Base-by-base conservation (phyloP, 2,888 invertebrate genomes). In the Caenorhabditis panamensis region DNA sequence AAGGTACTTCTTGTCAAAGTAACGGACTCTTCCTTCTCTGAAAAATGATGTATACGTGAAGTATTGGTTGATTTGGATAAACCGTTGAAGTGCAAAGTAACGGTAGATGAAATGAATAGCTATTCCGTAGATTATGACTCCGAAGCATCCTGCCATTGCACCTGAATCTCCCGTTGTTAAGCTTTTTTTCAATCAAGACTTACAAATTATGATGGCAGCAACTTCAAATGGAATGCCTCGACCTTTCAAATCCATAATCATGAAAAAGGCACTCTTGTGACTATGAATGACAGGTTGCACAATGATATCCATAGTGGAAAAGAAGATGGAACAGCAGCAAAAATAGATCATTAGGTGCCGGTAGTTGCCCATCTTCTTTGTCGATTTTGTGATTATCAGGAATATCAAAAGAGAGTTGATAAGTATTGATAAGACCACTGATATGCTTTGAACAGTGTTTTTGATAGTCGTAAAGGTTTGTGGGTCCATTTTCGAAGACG, bases 331-430 rank as follows among this genome's bases (percentile, higher is more conserved):
- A 18, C 67, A 79, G 31, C 36, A 59, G 8, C 67, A 79, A 31
- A 79, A 79, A 18, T 26, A 79, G 8, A 79, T 44, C 79, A 79
- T 79, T 18, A 79, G 31, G 47, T 79, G 64, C 2, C 72, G 66
- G 44, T 79, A 79, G 24, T 61, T 69, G 6, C 79, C 79, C 72
- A 79, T 72, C 58, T 79, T 79, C 56, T 79, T 79, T 2, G 72
- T 37, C 11, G 79, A 79, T 54, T 72, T 79, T 13, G 66, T 79
- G 6, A 79, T 44, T 2, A 79, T 72, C 22, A 79, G 51, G 26
- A 41, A 51, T 22, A 79, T 79, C 3, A 79, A 44, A 18, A 63
- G 13, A 3, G 62, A 49, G 49, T 79, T 79, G 9, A 72, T 31
- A 6, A 68, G 3, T 0, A 62, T 6, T 1, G 79, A 67, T 5